Base-by-base conservation (phyloP, 2,888 invertebrate species). In the Incurvaria masculella region DNA sequence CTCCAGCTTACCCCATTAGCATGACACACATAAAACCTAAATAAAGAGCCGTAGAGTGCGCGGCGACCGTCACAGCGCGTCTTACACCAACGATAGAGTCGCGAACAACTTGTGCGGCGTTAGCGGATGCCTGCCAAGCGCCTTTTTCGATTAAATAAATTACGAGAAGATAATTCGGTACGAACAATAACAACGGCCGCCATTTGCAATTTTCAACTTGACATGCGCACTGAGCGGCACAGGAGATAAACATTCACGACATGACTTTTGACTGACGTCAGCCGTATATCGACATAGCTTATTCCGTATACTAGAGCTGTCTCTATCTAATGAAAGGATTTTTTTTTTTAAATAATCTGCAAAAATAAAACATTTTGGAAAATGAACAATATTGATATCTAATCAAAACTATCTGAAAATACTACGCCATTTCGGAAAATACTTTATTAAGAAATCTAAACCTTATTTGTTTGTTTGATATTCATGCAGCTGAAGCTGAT, bases 161-260 rank as follows among this genome's bases (percentile, higher is more conserved):
- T 81, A 81, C 79, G 83, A 84, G 83, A 83, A 83, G 81, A 81
- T 82, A 82, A 81, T 81, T 89, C 89, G 87, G 89, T 89, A 89
- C 90, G 89, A 94, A 94, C 94, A 94, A 94, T 93, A 94, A 94
- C 94, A 95, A 93, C 91, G 88, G 92, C 89, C 93, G 94, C 94
- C 94, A 95, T 95, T 94, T 94, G 92, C 91, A 92, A 91, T 93
- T 87, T 87, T 83, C 84, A 84, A 84, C 82, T 79, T 85, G 85
- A 83, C 85, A 83, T 87, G 87, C 87, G 86, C 87, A 79, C 69
- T 76, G 70, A 65, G 72, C 47, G 74, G 68, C 69, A 53, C 64
- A 65, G 47, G 66, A 70, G 73, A 74, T 69, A 73, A 73, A 72
- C 68, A 69, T 65, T 66, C 60, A 62, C 63, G 66, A 67, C 57